phyloP scores from a whole-genome alignment of 1,140 invertebrate genomes.

The Thaumatotibia leucotreta region DNA sequence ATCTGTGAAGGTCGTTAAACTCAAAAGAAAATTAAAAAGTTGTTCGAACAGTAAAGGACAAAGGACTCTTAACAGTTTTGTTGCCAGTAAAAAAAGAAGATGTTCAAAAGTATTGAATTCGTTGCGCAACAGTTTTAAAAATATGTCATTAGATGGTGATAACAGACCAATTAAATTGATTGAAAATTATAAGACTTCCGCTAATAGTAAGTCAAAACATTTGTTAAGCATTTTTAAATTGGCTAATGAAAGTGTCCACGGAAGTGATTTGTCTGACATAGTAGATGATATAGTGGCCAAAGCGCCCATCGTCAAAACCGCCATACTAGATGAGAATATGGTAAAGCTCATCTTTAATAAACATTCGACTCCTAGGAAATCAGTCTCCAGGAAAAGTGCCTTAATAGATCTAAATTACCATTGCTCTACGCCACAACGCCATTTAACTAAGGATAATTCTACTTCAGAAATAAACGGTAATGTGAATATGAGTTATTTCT shows the following conservation, averaged over 20 bases:
- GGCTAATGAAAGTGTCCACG: slow-evolving; percentile 68
- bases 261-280: slow-evolving; percentile 78
- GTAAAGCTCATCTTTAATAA: slow-evolving; percentile 61
- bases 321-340: slow-evolving; percentile 51
- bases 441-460: slow-evolving; percentile 27
- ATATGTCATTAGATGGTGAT: slow-evolving; percentile 26
- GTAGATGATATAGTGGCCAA: slow-evolving; percentile 77
- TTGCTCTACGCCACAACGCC: slow-evolving; percentile 62
- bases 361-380: slow-evolving; percentile 37
- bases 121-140: slow-evolving; percentile 35
- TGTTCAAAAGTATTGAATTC: slow-evolving; percentile 30
- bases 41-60: slow-evolving; percentile 35
- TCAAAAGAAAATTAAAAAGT: slow-evolving; percentile 50
- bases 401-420: slow-evolving; percentile 40
- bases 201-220: slow-evolving; percentile 32
- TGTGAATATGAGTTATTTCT: slow-evolving; percentile 67
- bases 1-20: slow-evolving; percentile 54
- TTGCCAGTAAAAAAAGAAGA: slow-evolving; percentile 44
- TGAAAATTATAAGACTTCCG: slow-evolving; percentile 27
- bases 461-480: slow-evolving; percentile 16
- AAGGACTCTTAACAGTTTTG: slow-evolving; percentile 59
- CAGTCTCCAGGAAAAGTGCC: slow-evolving; percentile 29
- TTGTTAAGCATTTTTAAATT: slow-evolving; percentile 56
- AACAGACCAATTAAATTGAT: slow-evolving; percentile 18
- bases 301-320: slow-evolving; percentile 43